Base-by-base conservation (phyloP, 2,797 vertebrate genomes). In the Peromyscus attwateri region DNA sequence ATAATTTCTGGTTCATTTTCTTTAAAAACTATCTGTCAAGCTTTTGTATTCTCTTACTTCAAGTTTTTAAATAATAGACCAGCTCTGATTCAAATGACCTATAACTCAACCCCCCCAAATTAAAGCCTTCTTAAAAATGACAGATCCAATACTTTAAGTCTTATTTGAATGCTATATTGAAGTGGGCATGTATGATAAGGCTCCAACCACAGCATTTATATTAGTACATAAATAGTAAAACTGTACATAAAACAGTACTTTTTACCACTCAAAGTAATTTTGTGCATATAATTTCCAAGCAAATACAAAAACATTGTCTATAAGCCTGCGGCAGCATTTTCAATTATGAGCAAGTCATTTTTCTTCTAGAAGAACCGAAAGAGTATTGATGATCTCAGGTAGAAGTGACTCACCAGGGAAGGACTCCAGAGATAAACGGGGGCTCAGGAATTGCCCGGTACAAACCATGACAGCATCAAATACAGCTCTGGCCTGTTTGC, bases 381-480 rank as follows among this genome's bases (percentile, higher is more conserved):
- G 34, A 84, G 34, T 4, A 84, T 37, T 27, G 37, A 60, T 27
- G 46, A 52, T 88, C 55, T 91, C 13, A 49, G 75, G 4, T 7
- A 90, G 71, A 92, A 88, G 68, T 31, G 68, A 95, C 98, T 97
- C 97, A 99, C 99, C 99, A 98, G 99, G 99, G 97, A 99, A 99
- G 96, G 99, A 99, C 37, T 99, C 98, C 71, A 99, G 81, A 40
- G 99, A 99, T 94, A 99, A 81, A 88, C 98, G 89, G 31, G 99
- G 98, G 31, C 99, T 95, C 97, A 98, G 98, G 98, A 99, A 99
- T 90, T 99, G 99, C 91, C 99, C 99, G 0, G 98, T 99, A 94
- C 99, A 99, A 91, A 99, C 98, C 99, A 99, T 99, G 96, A 99
- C 99, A 0, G 99, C 99, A 62, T 99, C 99, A 27, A 99, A 99